Evolutionary conservation across 2,888 invertebrate species (phyloP), one percentile per base, ranked within the genome.

Genomic region (Nemotelus pantherinus): DNA sequence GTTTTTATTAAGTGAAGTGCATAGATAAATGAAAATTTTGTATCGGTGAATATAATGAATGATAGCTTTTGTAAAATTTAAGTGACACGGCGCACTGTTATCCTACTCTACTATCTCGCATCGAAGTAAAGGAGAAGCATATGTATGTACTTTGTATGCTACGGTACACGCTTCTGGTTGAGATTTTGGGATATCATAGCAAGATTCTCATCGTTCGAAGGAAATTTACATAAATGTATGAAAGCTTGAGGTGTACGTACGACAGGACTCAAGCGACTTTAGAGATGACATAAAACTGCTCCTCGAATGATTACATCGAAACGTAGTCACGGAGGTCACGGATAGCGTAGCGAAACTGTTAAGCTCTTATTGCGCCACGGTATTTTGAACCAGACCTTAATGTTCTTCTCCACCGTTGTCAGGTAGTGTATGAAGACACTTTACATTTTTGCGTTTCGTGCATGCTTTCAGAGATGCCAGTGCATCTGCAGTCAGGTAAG

Each of bases 201-300:
- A 41, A 45, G 55, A 65, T 53, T 63, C 53, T n/a, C 48, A 65
- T 48, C 50, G 3, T 76, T 50, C 44, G 65, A 64, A 53, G 76
- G 25, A 47, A 76, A 76, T 76, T 76, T 76, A 65, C 76, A 76
- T 76, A 76, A 76, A 76, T 76, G 55, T 65, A 76, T 76, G 44
- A 74, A 60, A 74, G 47, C 43, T 71, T 48, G 45, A 48, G 41
- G 63, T 48, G 60, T 41, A n/a, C 53, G 53, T 50, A 10, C 2
- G 45, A 25, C 43, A 10, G 25, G 67, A 10, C 47, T 44, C 25
- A 48, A 44, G 57, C 57, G 3, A 55, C 25, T 6, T 47, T n/a
- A n/a, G 41, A n/a, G 41, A 68, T 25, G 68, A 9, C 50, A 6
- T 60, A 43, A 68, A 41, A 25, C 39, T n/a, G 58, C 57, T 41